phyloP scores from a whole-genome alignment of 2,113 vertebrate genomes.

The Cariama cristata region DNA sequence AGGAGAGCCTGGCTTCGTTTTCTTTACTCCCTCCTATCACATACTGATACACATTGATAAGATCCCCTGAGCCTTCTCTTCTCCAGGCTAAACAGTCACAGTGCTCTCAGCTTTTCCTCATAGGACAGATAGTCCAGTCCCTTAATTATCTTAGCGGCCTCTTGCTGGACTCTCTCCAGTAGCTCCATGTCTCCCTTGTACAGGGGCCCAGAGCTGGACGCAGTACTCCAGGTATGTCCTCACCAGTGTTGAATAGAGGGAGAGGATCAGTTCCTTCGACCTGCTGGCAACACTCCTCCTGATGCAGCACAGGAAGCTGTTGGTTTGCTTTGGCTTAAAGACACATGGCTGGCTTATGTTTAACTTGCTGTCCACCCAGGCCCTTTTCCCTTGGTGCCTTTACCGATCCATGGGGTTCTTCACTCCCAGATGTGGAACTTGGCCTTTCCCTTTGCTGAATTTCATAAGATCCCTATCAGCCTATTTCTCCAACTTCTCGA shows the following conservation, averaged over 20 bases:
- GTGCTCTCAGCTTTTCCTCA: background rate
- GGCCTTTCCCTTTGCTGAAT: background rate
- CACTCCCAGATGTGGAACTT: background rate
- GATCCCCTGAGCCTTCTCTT: background rate
- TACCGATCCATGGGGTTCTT: background rate
- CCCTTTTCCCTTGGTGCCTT: background rate
- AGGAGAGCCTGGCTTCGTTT: background rate
- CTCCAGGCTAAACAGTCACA: background rate
- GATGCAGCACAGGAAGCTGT: background rate
- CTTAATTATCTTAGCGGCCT: background rate
- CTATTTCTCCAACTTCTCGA: background rate
- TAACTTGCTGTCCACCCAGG: background rate
- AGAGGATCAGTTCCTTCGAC: background rate
- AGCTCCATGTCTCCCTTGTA: background rate
- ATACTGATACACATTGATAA: background rate
- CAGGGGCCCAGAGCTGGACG: background rate
- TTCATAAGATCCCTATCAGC: rapidly evolving
- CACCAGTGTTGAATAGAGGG: background rate
- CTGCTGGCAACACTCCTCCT: background rate
- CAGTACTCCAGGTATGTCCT: background rate
- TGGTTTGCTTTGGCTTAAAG: background rate
- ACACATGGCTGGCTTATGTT: background rate
- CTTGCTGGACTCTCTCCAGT: background rate
- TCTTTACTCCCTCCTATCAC: background rate
- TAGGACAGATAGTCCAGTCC: background rate